Evolutionary conservation across 2,113 vertebrate genomes (phyloP).

Genomic region (Tiliqua scincoides): DNA sequence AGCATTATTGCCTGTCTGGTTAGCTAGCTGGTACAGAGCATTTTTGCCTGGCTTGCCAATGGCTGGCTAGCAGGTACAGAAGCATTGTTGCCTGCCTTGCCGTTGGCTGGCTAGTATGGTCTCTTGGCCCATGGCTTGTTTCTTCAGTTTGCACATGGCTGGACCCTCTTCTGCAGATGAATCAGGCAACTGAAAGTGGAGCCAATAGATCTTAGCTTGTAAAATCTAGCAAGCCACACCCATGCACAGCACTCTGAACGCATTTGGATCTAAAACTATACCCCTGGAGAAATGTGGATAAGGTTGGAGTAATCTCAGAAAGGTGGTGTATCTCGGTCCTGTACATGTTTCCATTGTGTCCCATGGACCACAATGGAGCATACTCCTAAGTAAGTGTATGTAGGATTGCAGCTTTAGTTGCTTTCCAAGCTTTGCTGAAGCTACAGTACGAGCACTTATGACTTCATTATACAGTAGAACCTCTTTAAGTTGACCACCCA

Average conservation of each 20-base stretch:
- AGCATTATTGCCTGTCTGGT: neutral
- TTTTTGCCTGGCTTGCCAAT: conserved; percentile 23
- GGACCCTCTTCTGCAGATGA: neutral
- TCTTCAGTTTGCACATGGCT: conserved; percentile 2
- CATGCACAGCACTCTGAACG: neutral
- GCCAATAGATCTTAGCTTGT: neutral
- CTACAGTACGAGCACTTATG: neutral
- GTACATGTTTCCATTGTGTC: neutral
- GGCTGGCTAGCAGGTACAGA: neutral
- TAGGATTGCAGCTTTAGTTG: neutral
- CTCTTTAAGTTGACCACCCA: too few relatives aligned
- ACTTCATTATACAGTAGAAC: too few relatives aligned
- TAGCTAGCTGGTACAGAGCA: neutral
- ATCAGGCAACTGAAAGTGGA: neutral
- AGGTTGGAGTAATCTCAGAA: neutral
- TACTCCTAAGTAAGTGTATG: neutral
- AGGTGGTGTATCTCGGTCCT: neutral
- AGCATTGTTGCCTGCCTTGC: conserved; percentile 25
- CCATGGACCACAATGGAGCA: neutral
- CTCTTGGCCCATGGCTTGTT: conserved; percentile 22
- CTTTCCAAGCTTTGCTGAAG: neutral
- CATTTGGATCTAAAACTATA: neutral
- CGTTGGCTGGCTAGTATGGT: conserved; percentile 2
- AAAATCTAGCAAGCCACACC: neutral
- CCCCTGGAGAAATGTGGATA: neutral